A percentile compares a stretch with the other conserved stretches of the same genome.
Evolutionary conservation across 92 coral and sea anemone species (phyloP).

Genomic region (Blastomussa wellsi): DNA sequence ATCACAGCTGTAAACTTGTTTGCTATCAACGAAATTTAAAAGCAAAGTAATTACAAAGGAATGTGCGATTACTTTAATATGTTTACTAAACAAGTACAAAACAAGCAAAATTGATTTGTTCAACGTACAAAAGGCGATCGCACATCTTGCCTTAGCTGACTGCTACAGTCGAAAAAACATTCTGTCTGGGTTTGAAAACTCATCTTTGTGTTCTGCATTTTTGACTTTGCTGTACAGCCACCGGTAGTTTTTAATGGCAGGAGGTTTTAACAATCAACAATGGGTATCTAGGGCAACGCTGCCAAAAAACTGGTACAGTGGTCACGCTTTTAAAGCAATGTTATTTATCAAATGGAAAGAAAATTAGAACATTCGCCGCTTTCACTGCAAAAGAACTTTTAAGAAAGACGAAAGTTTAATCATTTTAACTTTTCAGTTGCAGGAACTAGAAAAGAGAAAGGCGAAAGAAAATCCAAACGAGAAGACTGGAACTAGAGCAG

Average conservation of each 20-base stretch:
- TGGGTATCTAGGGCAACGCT: conserved; percentile 25
- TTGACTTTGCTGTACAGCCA: background rate
- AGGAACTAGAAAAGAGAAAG: conserved; percentile 25
- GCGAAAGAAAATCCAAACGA: background rate
- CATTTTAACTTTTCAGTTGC: background rate
- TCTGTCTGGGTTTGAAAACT: background rate
- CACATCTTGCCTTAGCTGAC: background rate
- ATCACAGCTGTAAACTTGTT: background rate
- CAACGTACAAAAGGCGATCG: background rate
- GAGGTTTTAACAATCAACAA: background rate
- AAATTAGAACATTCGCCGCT: background rate
- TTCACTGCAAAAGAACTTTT: background rate
- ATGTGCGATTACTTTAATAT: conserved; percentile 18
- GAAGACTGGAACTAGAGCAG: conserved; percentile 50
- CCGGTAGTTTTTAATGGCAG: background rate
- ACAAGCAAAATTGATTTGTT: background rate
- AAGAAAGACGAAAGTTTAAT: background rate
- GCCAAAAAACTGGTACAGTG: background rate
- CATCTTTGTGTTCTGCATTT: background rate
- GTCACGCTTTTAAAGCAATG: background rate
- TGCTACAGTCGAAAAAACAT: background rate
- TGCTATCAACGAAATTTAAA: background rate
- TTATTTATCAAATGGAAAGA: background rate
- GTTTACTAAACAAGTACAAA: conserved; percentile 13
- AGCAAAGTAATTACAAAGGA: conserved; percentile 10